These are phyloP conservation scores for Nyctibius bracteatus DNA, from an alignment of 2,113 vertebrate species.

Conservation along the genomic window DNA sequence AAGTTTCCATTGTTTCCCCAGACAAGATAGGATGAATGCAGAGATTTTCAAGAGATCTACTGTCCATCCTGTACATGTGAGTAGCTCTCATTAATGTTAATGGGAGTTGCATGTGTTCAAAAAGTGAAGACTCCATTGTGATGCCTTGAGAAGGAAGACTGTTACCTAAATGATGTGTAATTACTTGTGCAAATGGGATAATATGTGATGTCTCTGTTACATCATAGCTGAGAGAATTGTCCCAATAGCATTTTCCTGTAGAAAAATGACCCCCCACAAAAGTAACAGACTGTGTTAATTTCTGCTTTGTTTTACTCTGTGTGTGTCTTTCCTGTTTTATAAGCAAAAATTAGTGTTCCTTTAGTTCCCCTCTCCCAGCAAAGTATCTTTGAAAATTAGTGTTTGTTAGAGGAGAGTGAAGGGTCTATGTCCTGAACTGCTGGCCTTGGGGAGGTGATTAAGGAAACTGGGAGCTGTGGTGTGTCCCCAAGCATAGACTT, in stretches of 20 bases:
- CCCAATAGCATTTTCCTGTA: not conserved
- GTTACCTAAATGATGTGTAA: constrained; percentile 28
- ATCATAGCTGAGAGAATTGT: constrained; percentile 23
- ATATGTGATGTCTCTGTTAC: constrained; percentile 52
- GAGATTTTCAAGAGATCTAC: not conserved
- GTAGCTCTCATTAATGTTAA: constrained; percentile 54
- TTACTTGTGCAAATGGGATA: constrained; percentile 40
- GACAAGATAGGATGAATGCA: not conserved
- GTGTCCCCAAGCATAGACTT: not conserved
- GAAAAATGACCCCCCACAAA: not conserved
- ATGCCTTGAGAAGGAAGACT: not conserved
- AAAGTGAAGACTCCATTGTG: constrained; percentile 14
- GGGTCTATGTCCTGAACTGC: not conserved
- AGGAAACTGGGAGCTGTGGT: not conserved
- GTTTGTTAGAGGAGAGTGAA: not conserved
- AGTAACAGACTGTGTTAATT: not conserved
- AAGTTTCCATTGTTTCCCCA: not conserved
- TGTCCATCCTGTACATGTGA: constrained; percentile 16
- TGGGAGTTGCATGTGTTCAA: not conserved
- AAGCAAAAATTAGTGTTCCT: not conserved
- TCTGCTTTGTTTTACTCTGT: not conserved
- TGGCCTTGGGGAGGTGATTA: not conserved
- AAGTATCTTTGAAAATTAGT: not conserved
- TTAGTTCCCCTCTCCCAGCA: not conserved
- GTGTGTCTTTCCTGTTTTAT: not conserved